Evolutionary conservation across 2,113 vertebrate species (phyloP), one percentile per base, ranked within the genome.

Genomic region (Neodon shergylaensis): DNA sequence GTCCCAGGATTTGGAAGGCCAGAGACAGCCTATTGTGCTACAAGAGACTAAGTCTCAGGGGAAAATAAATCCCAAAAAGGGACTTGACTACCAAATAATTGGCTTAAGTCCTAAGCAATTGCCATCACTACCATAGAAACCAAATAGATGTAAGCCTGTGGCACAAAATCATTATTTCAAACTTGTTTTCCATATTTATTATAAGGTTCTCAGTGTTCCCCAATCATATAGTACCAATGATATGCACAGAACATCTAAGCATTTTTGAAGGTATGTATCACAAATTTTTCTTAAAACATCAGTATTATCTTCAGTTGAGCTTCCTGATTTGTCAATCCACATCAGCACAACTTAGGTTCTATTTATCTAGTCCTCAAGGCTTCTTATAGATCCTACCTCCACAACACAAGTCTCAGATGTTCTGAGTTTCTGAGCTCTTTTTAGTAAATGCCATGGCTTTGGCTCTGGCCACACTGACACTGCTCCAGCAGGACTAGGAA

Each of bases 391-490:
- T 31, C 10, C 0, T 3, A 22, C 68, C 61, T 91, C 92, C 84
- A 44, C 61, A 58, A 66, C 79, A 68, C 88, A 81, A 87, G 86
- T 94, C 96, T 96, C 63, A 79, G 49, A 49, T 78, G 78, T 92
- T 94, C 70, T 77, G 96, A 91, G 78, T 94, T 79, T 47, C 6
- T 84, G 28, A 95, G 21, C 66, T 92, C 61, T 70, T 94, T 81
- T 8, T 4, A 5, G 52, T 3, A 54, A 63, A 0, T 81, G 70
- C 63, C 68, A 90, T 86, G 73, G 72, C 44, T 91, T 89, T n/a
- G 42, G 16, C 68, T 88, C 79, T 76, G 82, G 0, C 0, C 79
- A 85, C 26, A 19, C 83, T 90, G 94, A 88, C 77, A 78, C 66
- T 33, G 87, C 76, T 94, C 90, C 26, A 3, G 70, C 92, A 52